Conservation (phyloP, 2,888 invertebrate species). For the Crossocerus cetratus region DNA sequence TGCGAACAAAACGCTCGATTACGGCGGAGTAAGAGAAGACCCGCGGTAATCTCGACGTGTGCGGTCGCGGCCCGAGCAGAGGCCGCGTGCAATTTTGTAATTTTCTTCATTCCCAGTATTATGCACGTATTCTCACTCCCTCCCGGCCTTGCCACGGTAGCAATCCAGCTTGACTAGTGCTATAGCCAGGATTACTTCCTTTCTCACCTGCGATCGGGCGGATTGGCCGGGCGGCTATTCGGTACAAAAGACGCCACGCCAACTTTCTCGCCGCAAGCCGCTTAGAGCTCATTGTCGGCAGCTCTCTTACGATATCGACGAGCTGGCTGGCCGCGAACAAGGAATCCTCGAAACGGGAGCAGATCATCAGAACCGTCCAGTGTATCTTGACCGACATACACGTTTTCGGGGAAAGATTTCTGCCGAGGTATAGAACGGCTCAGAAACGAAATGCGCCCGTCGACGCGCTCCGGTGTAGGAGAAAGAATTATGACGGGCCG, state of each 20-base stretch:
- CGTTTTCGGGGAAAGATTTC: too few relatives aligned
- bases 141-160: slow-evolving; percentile 17
- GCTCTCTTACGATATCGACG: background rate
- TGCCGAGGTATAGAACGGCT: too few relatives aligned
- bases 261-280: background rate
- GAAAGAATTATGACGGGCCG: slow-evolving; percentile 3
- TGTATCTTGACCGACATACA: too few relatives aligned
- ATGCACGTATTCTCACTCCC: slow-evolving; percentile 19
- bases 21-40: slow-evolving; percentile 24
- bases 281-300: background rate
- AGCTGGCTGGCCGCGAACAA: background rate
- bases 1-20: slow-evolving; percentile 29
- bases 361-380: background rate
- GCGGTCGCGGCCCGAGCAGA: slow-evolving; percentile 42
- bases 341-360: background rate
- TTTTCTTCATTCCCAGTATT: slow-evolving; percentile 51
- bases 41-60: slow-evolving; percentile 49
- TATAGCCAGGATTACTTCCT: slow-evolving; percentile 5
- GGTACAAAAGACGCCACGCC: slow-evolving; percentile 9
- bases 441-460: too few relatives aligned
- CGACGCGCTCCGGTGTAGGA: too few relatives aligned
- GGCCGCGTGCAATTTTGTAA: slow-evolving; percentile 42
- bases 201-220: slow-evolving; percentile 30
- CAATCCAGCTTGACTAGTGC: background rate
- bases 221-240: slow-evolving; percentile 10